These are phyloP conservation scores for Gasteruption jaculator DNA, from an alignment of 2,888 invertebrate species.

Conservation along the genomic window DNA sequence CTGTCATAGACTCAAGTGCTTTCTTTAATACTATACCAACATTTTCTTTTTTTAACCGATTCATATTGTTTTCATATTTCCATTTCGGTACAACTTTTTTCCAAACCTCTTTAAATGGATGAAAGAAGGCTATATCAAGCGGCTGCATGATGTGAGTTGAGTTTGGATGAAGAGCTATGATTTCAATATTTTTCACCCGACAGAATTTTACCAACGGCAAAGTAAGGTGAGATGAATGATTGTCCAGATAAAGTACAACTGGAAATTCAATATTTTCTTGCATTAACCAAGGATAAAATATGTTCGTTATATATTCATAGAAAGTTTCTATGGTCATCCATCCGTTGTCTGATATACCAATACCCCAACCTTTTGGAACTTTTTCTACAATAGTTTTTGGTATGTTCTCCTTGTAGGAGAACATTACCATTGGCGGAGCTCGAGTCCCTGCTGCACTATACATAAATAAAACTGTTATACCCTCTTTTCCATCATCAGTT, in stretches of 20 bases:
- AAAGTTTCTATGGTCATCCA: conserved; percentile 47
- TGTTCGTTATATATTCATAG: conserved; percentile 41
- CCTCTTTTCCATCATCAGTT: conserved; percentile 23
- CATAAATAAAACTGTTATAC: conserved; percentile 29
- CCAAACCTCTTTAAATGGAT: conserved; percentile 20
- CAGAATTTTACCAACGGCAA: conserved; percentile 41
- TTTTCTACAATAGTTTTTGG: conserved; percentile 9
- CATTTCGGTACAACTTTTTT: too few species aligned
- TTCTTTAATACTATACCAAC: too few species aligned
- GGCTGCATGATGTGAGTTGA: conserved; percentile 43
- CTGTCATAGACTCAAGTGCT: not conserved
- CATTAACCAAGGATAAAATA: conserved; percentile 39
- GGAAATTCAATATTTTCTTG: conserved; percentile 33
- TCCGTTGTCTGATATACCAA: conserved; percentile 42
- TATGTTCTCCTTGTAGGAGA: conserved; percentile 29
- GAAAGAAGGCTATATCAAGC: conserved; percentile 40
- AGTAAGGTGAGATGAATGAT: conserved; percentile 41
- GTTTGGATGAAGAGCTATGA: conserved; percentile 36
- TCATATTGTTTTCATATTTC: too few species aligned
- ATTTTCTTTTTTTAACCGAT: too few species aligned
- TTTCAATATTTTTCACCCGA: conserved; percentile 33
- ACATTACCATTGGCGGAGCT: conserved; percentile 29
- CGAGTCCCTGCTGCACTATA: conserved; percentile 34
- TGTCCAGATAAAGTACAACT: conserved; percentile 44
- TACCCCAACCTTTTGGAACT: conserved; percentile 37